Conservation (phyloP, 1,140 invertebrate genomes). For the Apis laboriosa region DNA sequence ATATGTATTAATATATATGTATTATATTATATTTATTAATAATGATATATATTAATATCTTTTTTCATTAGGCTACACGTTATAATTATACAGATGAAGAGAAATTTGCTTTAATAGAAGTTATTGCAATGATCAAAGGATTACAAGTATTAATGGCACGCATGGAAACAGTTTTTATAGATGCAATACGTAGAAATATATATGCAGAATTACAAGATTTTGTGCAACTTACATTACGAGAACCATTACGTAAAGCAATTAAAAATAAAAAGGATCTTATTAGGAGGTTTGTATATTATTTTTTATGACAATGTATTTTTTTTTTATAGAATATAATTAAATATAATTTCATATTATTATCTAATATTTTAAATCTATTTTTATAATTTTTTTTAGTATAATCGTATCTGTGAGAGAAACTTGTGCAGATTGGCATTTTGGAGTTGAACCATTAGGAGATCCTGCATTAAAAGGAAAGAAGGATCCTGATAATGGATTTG, state of each 20-base stretch:
- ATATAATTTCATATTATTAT: background rate
- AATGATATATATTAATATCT: background rate
- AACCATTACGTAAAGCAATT: constrained; percentile 97
- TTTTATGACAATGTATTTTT: background rate
- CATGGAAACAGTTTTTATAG: constrained; percentile 98
- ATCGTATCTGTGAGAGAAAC: constrained; percentile 97
- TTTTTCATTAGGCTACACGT: constrained; percentile 88
- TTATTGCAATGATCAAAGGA: constrained; percentile 99
- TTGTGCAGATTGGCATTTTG: constrained; percentile 97
- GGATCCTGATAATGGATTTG: constrained; percentile 94
- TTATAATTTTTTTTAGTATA: constrained; percentile 84
- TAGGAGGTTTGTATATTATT: constrained; percentile 84
- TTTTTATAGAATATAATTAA: background rate
- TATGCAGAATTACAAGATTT: constrained; percentile 99
- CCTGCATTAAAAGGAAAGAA: constrained; percentile 97
- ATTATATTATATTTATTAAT: background rate
- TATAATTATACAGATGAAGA: constrained; percentile 99
- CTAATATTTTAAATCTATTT: constrained; percentile 2
- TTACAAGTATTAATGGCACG: constrained; percentile 98
- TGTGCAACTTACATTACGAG: constrained; percentile 94
- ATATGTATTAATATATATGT: background rate
- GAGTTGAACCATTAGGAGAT: constrained; percentile 95
- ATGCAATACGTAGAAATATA: constrained; percentile 96
- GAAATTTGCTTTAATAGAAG: constrained; percentile 98
- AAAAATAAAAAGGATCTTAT: constrained; percentile 99